Conservation (phyloP, 2,797 vertebrate genomes). For the Gymnodraco acuticeps region DNA sequence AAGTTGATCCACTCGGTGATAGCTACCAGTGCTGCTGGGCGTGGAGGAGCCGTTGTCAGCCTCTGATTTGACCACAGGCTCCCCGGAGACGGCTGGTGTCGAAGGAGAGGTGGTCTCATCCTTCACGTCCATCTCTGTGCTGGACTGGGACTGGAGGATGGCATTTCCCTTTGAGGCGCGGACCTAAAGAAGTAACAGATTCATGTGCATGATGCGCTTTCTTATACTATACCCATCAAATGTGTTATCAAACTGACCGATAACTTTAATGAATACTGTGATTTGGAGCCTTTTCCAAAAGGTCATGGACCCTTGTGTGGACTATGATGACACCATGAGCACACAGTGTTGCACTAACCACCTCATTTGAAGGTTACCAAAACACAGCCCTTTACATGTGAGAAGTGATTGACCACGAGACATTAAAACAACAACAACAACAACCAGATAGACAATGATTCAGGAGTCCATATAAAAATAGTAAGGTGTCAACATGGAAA, state of each 20-base stretch:
- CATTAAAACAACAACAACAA: not conserved
- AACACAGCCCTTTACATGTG: no score
- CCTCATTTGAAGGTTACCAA: no score
- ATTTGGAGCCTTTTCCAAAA: no score
- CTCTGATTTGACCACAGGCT: slow-evolving; percentile 87
- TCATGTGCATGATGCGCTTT: not conserved
- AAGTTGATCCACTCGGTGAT: no score
- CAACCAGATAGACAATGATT: not conserved
- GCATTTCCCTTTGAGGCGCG: slow-evolving; percentile 89
- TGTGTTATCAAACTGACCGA: not conserved
- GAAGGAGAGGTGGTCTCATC: slow-evolving; percentile 87
- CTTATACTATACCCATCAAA: not conserved
- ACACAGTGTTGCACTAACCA: no score
- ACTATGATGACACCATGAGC: no score
- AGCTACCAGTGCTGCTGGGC: slow-evolving; percentile 79
- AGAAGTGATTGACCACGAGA: not conserved
- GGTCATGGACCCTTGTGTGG: no score
- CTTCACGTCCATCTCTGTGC: slow-evolving; percentile 91
- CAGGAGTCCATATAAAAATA: not conserved
- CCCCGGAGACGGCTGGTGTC: slow-evolving; percentile 70
- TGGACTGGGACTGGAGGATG: slow-evolving; percentile 93
- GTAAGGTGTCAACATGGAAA: not conserved
- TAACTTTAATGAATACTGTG: not conserved
- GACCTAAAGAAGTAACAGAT: slow-evolving; percentile 77
- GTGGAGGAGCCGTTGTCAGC: slow-evolving; percentile 86